phyloP scores from a whole-genome alignment of 2,113 vertebrate genomes.

The Ageneiosus marmoratus region DNA sequence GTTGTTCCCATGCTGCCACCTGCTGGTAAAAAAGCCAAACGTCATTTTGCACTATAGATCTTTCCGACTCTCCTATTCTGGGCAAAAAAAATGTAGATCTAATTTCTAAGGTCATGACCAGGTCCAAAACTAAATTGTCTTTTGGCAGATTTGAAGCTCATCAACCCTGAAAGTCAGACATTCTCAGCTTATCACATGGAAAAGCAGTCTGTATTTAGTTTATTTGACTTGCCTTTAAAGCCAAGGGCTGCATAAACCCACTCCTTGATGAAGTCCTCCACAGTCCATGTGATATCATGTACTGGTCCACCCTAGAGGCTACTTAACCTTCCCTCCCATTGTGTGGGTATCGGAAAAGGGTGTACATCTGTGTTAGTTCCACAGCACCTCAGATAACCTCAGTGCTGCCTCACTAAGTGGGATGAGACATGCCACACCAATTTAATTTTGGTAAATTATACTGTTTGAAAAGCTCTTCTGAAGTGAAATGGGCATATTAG shows the following conservation, averaged over 20 bases:
- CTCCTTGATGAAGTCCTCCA: slow-evolving; percentile 15
- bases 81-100: neutral
- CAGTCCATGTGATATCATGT: slow-evolving; percentile 38
- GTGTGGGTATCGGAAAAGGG: slow-evolving; percentile 75
- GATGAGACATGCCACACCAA: slow-evolving; percentile 33
- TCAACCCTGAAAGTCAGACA: neutral
- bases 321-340: slow-evolving; percentile 66
- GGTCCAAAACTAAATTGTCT: neutral
- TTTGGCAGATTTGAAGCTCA: slow-evolving; percentile 6
- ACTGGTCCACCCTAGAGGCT: slow-evolving; percentile 61
- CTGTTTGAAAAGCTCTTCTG: neutral
- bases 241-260: slow-evolving; percentile 7
- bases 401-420: slow-evolving; percentile 23
- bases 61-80: neutral
- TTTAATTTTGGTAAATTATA: slow-evolving; percentile 21
- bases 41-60: neutral
- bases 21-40: slow-evolving; percentile 41
- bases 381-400: slow-evolving; percentile 61
- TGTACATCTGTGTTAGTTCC: slow-evolving; percentile 62
- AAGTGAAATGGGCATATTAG: neutral
- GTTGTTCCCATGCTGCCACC: slow-evolving; percentile 38
- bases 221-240: slow-evolving; percentile 1
- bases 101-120: neutral
- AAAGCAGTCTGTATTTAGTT: slow-evolving; percentile 40
- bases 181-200: slow-evolving; percentile 14